Base-by-base conservation (phyloP, 1,140 invertebrate species). In the Hirudo medicinalis region DNA sequence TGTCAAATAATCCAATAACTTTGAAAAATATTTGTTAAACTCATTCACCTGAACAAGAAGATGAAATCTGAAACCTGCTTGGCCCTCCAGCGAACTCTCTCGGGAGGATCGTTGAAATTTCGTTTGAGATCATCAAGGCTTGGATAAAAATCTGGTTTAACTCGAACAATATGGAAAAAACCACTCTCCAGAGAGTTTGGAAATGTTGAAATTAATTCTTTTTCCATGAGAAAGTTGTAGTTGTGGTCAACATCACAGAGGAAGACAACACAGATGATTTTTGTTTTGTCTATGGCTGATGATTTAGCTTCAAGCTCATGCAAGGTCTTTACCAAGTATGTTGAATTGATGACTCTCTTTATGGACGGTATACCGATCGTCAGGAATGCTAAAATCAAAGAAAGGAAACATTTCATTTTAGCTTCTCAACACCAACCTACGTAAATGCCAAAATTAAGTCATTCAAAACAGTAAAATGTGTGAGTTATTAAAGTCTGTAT, bases 11-110 rank as follows among this genome's bases (percentile, higher is more conserved):
- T 1, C 9, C 0, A 49, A 8, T 15, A 49, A 2, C 11, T 49
- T 49, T 11, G 9, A 49, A 49, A 17, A 49, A 13, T 49, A 49
- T 49, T 49, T 49, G 11, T 13, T 40, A 40, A 40, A 13, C 0
- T 49, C 43, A 49, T 49, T 49, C 43, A 49, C 43, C 43, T 49
- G 43, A 49, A 49, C 43, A 49, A 49, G 43, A 49, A 49, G 9
- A 49, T 49, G 43, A 49, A 49, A 49, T 49, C 43, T 13, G 43
- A 32, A 32, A 80, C 80, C 75, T 82, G 81, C 76, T 82, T 82
- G 19, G 80, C 78, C 19, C 81, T 70, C 81, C 81, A 82, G 60
- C 75, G 71, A 0, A 80, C 77, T 60, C 80, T 75, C 19, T 77
- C 74, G 22, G 73, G 69, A 13, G 76, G 71, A 67, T 82, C 80